Evolutionary conservation across 2,888 invertebrate species (phyloP).

Genomic region (Griposia aprilina): DNA sequence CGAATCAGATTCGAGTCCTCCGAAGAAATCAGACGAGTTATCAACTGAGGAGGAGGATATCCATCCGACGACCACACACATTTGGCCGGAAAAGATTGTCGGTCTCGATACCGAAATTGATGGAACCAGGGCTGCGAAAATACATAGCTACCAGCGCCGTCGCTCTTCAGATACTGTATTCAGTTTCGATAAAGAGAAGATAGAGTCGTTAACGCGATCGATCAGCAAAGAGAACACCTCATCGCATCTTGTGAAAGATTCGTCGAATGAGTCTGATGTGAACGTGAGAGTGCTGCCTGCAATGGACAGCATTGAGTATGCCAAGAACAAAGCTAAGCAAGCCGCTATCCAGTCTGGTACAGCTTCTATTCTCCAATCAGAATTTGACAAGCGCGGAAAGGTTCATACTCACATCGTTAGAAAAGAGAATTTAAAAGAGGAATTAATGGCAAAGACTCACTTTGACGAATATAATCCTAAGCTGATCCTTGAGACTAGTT

Average conservation of each 20-base stretch:
- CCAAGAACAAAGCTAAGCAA: slow-evolving; percentile 88
- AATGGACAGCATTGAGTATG: slow-evolving; percentile 90
- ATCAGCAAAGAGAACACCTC: slow-evolving; percentile 84
- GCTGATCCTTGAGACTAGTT: slow-evolving; percentile 89
- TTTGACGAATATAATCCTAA: slow-evolving; percentile 94
- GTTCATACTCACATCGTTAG: slow-evolving; percentile 85
- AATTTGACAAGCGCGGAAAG: slow-evolving; percentile 91
- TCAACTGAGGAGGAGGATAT: slow-evolving; percentile 90
- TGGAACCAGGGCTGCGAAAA: slow-evolving; percentile 84
- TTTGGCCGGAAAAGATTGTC: slow-evolving; percentile 90
- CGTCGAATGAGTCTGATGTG: slow-evolving; percentile 89
- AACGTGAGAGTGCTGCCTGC: slow-evolving; percentile 87
- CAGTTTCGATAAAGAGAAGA: slow-evolving; percentile 94
- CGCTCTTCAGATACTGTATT: slow-evolving; percentile 94
- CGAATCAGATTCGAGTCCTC: slow-evolving; percentile 79
- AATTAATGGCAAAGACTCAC: slow-evolving; percentile 92
- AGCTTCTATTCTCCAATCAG: slow-evolving; percentile 91
- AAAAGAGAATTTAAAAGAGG: slow-evolving; percentile 91
- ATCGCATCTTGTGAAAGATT: slow-evolving; percentile 86
- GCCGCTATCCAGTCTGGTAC: slow-evolving; percentile 83
- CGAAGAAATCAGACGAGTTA: slow-evolving; percentile 85
- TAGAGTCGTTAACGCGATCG: slow-evolving; percentile 92
- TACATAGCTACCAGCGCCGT: slow-evolving; percentile 90
- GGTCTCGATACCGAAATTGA: slow-evolving; percentile 89
- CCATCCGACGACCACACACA: slow-evolving; percentile 86